These are phyloP conservation scores for Entelurus aequoreus DNA, from an alignment of 2,113 vertebrate species.

Conservation along the genomic window DNA sequence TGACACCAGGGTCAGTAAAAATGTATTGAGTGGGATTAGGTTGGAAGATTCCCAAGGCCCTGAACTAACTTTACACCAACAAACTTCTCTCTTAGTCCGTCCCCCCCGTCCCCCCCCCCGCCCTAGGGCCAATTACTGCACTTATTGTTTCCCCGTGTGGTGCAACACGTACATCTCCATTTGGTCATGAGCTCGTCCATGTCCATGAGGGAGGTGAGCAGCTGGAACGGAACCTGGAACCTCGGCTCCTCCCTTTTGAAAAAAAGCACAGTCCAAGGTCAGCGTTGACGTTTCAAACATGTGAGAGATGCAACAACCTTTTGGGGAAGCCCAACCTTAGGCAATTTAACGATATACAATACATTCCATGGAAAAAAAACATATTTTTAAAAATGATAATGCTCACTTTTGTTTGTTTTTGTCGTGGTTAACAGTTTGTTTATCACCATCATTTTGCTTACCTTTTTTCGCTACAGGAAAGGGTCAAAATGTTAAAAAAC, in stretches of 20 bases:
- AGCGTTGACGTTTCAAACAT: too few species aligned
- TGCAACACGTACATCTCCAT: slow-evolving; percentile 87
- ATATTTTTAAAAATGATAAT: too few species aligned
- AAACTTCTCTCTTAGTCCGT: neutral
- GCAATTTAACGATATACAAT: too few species aligned
- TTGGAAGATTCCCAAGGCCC: neutral
- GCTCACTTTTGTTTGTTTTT: too few species aligned
- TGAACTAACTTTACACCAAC: slow-evolving; percentile 11
- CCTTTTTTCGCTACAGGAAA: too few species aligned
- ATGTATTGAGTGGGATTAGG: slow-evolving; percentile 15
- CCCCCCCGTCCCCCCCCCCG: neutral
- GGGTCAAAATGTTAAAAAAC: too few species aligned
- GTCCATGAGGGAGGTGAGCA: slow-evolving; percentile 91
- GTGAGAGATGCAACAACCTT: too few species aligned
- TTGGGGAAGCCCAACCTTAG: too few species aligned
- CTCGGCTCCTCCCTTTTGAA: slow-evolving; percentile 86
- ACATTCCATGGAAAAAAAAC: too few species aligned
- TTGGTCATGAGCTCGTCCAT: slow-evolving; percentile 92
- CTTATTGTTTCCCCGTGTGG: neutral
- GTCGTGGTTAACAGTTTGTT: too few species aligned
- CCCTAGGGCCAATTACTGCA: neutral
- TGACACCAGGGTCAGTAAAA: neutral
- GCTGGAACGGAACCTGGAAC: slow-evolving; percentile 95
- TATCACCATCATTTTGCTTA: too few species aligned
- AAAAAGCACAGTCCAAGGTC: neutral